phyloP scores from a whole-genome alignment of 2,113 vertebrate genomes.

The Thryonomys swinderianus region DNA sequence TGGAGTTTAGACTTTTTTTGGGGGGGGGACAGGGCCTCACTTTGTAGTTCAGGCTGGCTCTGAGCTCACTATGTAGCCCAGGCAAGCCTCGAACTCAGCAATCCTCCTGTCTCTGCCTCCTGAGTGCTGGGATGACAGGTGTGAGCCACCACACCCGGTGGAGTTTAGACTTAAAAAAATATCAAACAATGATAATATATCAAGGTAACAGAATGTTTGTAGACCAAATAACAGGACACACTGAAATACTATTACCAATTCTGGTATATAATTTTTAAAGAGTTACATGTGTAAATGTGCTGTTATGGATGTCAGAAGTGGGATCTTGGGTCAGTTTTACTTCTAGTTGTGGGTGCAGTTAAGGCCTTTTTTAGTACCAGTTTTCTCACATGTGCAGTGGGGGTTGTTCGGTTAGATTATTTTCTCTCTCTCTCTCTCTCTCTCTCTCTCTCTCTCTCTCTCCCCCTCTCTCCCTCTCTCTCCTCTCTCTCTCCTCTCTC shows the following conservation, averaged over 20 bases:
- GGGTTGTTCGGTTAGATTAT: background rate
- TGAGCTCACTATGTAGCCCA: no score
- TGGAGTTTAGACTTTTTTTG: no score
- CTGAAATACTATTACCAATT: background rate
- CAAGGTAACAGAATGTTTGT: background rate
- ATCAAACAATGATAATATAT: background rate
- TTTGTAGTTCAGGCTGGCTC: no score
- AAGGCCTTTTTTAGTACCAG: background rate
- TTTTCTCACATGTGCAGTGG: slow-evolving; percentile 4
- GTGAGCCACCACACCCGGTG: no score
- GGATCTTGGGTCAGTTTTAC: background rate
- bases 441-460: no score
- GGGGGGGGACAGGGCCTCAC: no score
- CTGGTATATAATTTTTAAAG: background rate
- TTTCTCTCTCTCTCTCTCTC: no score
- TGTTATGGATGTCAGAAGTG: background rate
- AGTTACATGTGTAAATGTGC: background rate
- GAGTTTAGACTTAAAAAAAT: background rate
- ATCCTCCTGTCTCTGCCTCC: no score
- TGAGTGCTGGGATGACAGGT: no score
- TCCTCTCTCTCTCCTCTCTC: no score
- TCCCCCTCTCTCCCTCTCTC: no score
- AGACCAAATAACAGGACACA: background rate
- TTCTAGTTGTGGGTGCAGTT: background rate
- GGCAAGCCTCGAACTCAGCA: no score